phyloP scores from a whole-genome alignment of 2,113 vertebrate genomes.

The Dipodomys ordii region DNA sequence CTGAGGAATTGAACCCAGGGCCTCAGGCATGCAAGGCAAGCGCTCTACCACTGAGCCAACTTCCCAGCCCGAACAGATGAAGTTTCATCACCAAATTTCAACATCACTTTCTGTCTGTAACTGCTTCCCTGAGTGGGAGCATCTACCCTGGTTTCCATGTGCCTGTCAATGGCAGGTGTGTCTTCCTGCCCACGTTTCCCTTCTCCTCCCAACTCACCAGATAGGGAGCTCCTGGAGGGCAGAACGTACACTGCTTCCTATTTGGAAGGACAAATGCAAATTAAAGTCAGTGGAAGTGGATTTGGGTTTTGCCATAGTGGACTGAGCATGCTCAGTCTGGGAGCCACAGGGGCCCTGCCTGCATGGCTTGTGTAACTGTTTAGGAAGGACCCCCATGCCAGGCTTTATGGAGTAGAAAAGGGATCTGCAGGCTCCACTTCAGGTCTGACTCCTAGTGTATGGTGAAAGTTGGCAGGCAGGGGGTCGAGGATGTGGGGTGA shows the following conservation, averaged over 20 bases:
- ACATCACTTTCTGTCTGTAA: background rate
- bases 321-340: background rate
- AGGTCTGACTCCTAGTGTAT: background rate
- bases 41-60: too few species aligned
- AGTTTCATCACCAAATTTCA: conserved; percentile 1
- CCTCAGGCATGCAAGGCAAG: too few species aligned
- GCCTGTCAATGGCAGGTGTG: background rate
- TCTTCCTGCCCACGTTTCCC: background rate
- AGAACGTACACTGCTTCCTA: background rate
- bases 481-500: too few species aligned
- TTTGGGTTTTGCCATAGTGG: conserved; percentile 11
- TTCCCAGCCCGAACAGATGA: background rate
- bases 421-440: background rate
- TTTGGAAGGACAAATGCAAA: background rate
- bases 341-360: background rate
- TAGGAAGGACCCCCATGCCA: background rate
- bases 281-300: background rate
- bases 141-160: background rate
- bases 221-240: background rate
- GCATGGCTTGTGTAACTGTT: background rate
- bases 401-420: too few species aligned
- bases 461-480: too few species aligned
- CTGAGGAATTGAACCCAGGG: too few species aligned
- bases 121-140: background rate
- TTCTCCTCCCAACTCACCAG: background rate